Percentiles rank a stretch among this genome's conserved stretches.
Evolutionary conservation across 2,888 invertebrate species (phyloP).

Genomic region (Crossocerus cetratus): DNA sequence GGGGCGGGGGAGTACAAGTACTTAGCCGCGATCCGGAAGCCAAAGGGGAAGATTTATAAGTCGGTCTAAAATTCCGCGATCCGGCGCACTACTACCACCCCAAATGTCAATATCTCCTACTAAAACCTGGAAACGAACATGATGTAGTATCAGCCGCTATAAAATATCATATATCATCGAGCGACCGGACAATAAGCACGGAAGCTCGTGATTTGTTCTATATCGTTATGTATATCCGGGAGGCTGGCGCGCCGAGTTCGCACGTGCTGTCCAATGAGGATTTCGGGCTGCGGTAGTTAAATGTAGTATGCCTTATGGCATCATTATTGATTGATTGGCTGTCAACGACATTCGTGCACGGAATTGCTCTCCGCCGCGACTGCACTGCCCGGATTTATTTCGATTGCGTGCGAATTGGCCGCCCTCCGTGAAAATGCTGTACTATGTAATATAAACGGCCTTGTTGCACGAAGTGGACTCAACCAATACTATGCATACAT

Average conservation of each 20-base stretch:
- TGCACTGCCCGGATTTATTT: conserved; percentile 23
- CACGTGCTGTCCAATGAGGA: conserved; percentile 13
- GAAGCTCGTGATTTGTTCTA: conserved; percentile 22
- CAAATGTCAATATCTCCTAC: not conserved
- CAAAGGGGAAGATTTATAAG: no score
- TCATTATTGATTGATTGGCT: conserved; percentile 46
- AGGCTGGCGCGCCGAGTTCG: not conserved
- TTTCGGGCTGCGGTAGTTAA: conserved; percentile 18
- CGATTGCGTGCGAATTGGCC: conserved; percentile 24
- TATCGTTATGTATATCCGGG: not conserved
- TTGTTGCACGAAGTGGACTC: not conserved
- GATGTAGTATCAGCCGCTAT: not conserved
- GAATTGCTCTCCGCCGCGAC: conserved; percentile 25
- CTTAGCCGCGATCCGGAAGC: no score
- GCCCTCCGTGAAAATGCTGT: conserved; percentile 10
- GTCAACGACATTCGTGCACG: conserved; percentile 37
- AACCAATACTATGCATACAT: no score
- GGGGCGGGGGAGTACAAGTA: no score
- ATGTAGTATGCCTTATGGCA: conserved; percentile 38
- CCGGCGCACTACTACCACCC: not conserved
- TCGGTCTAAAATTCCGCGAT: not conserved
- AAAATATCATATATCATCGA: not conserved
- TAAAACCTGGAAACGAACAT: not conserved
- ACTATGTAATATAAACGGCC: conserved; percentile 15
- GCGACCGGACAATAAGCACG: not conserved